Percentiles rank a stretch among this genome's conserved stretches.
Evolutionary conservation across 2,797 vertebrate species (phyloP).

Genomic region (Threskiornis aethiopicus): DNA sequence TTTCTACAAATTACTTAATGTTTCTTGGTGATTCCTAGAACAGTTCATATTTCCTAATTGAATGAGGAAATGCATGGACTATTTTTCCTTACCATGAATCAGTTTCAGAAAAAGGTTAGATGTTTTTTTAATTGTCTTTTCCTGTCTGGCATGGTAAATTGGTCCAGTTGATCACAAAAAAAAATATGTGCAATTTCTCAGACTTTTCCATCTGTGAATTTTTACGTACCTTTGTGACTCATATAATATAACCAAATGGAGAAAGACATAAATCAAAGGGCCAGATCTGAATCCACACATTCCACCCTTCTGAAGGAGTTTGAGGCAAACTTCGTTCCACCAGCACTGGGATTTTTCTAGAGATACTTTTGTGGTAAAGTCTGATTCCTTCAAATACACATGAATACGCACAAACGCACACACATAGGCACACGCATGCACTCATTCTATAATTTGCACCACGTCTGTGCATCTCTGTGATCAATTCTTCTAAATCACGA

Average conservation of each 20-base stretch:
- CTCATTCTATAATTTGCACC: neutral
- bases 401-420: neutral
- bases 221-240: neutral
- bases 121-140: neutral
- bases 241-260: neutral
- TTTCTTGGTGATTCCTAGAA: constrained; percentile 35
- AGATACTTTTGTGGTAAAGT: neutral
- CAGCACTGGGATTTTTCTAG: neutral
- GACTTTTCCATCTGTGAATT: neutral
- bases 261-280: neutral
- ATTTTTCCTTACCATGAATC: neutral
- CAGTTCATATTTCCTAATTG: neutral
- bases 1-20: neutral
- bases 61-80: neutral
- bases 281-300: neutral
- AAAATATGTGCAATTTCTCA: neutral
- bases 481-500: neutral
- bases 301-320: neutral
- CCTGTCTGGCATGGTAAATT: neutral
- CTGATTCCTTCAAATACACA: neutral
- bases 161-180: neutral
- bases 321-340: neutral
- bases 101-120: neutral
- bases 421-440: accelerated
- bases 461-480: neutral